These are phyloP conservation scores for Brachyptera risi DNA, from an alignment of 2,888 invertebrate species.

Conservation along the genomic window DNA sequence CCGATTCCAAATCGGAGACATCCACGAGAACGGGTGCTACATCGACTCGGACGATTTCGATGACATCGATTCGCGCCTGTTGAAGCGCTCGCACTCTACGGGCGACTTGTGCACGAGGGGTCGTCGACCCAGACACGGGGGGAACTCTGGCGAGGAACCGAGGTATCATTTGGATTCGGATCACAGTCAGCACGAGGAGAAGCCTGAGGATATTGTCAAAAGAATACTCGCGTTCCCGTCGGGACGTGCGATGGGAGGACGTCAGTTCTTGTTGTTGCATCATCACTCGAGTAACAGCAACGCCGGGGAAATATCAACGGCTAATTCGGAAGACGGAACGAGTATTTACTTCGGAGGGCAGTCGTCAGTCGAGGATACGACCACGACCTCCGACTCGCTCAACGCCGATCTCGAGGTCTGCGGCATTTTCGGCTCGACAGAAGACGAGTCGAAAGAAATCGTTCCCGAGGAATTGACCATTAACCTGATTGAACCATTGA, in stretches of 20 bases:
- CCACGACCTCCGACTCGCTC: slow-evolving; percentile 49
- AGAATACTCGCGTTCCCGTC: slow-evolving; percentile 45
- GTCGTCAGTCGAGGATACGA: slow-evolving; percentile 43
- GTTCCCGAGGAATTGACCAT: neutral
- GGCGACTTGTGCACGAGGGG: slow-evolving; percentile 47
- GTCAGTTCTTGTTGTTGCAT: slow-evolving; percentile 25
- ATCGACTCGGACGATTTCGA: slow-evolving; percentile 43
- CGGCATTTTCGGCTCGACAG: slow-evolving; percentile 42
- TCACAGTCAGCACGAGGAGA: slow-evolving; percentile 51
- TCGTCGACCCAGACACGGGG: slow-evolving; percentile 41
- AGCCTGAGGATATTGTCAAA: slow-evolving; percentile 48
- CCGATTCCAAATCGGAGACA: slow-evolving; percentile 51
- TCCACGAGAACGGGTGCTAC: slow-evolving; percentile 48
- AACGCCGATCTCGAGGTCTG: slow-evolving; percentile 50
- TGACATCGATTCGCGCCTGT: slow-evolving; percentile 41
- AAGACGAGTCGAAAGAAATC: neutral
- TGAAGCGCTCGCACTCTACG: slow-evolving; percentile 50
- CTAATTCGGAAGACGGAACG: slow-evolving; percentile 32
- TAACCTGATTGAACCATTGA: neutral
- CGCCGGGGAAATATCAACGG: slow-evolving; percentile 24
- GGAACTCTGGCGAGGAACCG: slow-evolving; percentile 40
- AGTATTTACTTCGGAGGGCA: slow-evolving; percentile 44
- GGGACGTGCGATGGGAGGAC: slow-evolving; percentile 22
- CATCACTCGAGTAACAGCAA: slow-evolving; percentile 24
- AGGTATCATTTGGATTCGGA: slow-evolving; percentile 44